Conservation (phyloP, 2,113 vertebrate genomes). For the Hippocampus zosterae region DNA sequence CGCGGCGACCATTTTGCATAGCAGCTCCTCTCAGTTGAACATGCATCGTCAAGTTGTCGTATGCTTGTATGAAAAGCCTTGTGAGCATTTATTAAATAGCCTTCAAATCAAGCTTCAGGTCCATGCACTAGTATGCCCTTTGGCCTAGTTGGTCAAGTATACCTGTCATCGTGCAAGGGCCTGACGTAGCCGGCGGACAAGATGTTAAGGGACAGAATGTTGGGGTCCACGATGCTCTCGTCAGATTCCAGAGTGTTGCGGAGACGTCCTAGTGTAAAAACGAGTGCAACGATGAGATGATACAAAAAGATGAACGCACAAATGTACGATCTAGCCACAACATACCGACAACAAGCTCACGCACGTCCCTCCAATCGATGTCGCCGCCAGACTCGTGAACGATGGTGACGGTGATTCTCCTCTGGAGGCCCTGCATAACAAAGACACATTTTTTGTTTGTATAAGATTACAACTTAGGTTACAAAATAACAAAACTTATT, state of each 20-base stretch:
- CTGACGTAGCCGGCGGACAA: slow-evolving; percentile 83
- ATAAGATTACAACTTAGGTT: background rate
- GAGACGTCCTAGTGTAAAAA: slow-evolving; percentile 79
- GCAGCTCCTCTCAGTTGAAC: too few species aligned
- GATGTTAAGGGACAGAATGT: slow-evolving; percentile 94
- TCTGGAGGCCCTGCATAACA: slow-evolving; percentile 85
- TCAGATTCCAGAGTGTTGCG: slow-evolving; percentile 89
- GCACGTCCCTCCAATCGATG: slow-evolving; percentile 89
- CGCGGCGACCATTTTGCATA: background rate
- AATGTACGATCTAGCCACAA: slow-evolving; percentile 1
- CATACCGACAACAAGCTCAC: slow-evolving; percentile 96
- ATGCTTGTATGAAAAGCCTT: too few species aligned
- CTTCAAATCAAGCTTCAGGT: too few species aligned
- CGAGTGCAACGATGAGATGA: background rate
- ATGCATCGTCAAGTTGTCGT: too few species aligned
- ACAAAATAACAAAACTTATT: background rate
- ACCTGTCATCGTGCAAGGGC: slow-evolving; percentile 91
- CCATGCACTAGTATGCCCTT: background rate
- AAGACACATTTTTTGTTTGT: background rate
- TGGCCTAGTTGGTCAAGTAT: background rate
- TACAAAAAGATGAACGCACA: background rate
- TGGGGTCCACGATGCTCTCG: slow-evolving; percentile 90
- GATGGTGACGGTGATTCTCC: slow-evolving; percentile 88
- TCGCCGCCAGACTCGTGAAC: slow-evolving; percentile 90
- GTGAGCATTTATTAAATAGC: too few species aligned